phyloP scores from a whole-genome alignment of 2,113 vertebrate species.

The Lepidothrix coronata region DNA sequence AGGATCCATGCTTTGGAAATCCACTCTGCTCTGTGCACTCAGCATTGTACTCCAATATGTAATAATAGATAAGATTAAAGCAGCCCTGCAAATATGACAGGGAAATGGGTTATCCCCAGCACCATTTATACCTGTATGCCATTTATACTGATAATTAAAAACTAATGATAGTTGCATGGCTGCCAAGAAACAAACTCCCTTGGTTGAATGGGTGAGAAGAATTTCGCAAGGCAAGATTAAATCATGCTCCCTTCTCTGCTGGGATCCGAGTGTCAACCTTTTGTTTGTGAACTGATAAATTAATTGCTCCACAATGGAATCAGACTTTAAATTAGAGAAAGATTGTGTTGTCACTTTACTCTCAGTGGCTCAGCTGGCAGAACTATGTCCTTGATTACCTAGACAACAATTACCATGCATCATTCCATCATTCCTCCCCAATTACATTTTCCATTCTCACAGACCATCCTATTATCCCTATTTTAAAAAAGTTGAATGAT shows the following conservation, averaged over 20 bases:
- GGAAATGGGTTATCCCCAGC: not conserved
- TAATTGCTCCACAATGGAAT: constrained; percentile 28
- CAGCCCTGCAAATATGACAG: not conserved
- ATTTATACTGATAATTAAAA: constrained; percentile 36
- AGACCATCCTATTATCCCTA: not conserved
- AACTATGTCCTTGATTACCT: not conserved
- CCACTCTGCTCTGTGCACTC: not conserved
- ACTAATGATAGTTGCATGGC: not conserved
- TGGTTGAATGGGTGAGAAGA: not conserved
- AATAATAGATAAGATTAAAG: not conserved
- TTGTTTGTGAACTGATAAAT: constrained; percentile 31
- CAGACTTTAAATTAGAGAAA: constrained; percentile 15
- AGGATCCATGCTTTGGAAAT: not conserved
- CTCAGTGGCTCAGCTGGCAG: not conserved
- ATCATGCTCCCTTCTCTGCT: not conserved
- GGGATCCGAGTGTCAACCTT: not conserved
- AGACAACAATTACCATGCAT: not conserved
- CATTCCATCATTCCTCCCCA: not conserved
- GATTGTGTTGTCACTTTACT: not conserved
- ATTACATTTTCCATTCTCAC: not conserved
- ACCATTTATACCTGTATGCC: not conserved
- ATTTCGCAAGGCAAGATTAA: constrained; percentile 33
- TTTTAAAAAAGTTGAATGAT: not conserved
- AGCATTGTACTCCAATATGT: not conserved
- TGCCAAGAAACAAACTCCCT: constrained; percentile 35